phyloP scores from a whole-genome alignment of 2,797 vertebrate species.

The Holocentrus rufus region DNA sequence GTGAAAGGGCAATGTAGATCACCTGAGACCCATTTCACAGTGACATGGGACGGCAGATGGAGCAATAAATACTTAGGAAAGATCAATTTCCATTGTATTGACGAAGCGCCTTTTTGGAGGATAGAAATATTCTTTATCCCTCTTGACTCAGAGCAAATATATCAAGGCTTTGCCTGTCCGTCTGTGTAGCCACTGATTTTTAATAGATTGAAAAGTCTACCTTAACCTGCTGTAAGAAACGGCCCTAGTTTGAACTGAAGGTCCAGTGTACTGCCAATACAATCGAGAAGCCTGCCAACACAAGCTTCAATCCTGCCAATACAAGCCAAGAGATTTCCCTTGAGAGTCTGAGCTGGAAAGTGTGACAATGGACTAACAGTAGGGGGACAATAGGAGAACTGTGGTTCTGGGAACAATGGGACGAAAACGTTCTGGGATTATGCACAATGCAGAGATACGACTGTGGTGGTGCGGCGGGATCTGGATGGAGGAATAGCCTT shows the following conservation, averaged over 20 bases:
- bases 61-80: conserved; percentile 17
- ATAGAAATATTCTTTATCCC: conserved; percentile 26
- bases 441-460: conserved; percentile 47
- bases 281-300: conserved; percentile 51
- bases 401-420: conserved; percentile 63
- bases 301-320: conserved; percentile 58
- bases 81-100: not conserved
- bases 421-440: conserved; percentile 42
- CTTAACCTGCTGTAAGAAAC: conserved; percentile 32
- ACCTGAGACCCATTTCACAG: not conserved
- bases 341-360: conserved; percentile 62
- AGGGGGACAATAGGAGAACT: conserved; percentile 56
- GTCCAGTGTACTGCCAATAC: conserved; percentile 42
- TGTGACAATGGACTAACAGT: conserved; percentile 63
- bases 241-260: conserved; percentile 57
- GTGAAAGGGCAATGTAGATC: conserved; percentile 41
- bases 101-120: conserved; percentile 14
- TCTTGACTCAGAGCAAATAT: conserved; percentile 8
- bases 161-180: conserved; percentile 13
- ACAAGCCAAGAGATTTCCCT: conserved; percentile 63
- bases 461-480: conserved; percentile 40
- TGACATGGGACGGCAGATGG: conserved; percentile 24
- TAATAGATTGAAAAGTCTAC: conserved; percentile 49
- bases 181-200: conserved; percentile 11
- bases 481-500: conserved; percentile 17